Base-by-base conservation (phyloP, 2,113 vertebrate species). In the Paraplagusia blochii region DNA sequence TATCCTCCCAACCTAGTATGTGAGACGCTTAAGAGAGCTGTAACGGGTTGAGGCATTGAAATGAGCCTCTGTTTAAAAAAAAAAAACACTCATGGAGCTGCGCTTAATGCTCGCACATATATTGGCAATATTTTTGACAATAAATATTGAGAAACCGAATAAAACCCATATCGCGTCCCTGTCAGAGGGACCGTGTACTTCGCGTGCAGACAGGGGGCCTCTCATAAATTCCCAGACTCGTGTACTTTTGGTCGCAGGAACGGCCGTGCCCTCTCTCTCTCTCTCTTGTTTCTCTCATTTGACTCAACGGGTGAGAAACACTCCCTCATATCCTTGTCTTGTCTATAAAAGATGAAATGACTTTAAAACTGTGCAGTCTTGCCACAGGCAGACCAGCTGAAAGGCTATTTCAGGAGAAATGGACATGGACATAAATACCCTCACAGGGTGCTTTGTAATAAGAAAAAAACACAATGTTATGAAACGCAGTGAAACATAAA, bases 401-500 rank as follows among this genome's bases (percentile, higher is more conserved):
- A 79, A 82, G 86, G 82, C 84, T 85, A 85, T 84, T 86, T 83
- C 77, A 78, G 83, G 80, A 83, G 78, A 80, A 87, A 88, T 80
- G 74, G 83, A 84, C 81, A 83, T 64, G 68, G 79, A 82, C 85
- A 88, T 87, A 89, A 88, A 88, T 86, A 88, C 84, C 82, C 79
- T 85, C 57, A 62, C 70, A 59, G 76, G 82, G 76, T 77, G 75
- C 87, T 83, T 82, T 75, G 84, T 87, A 86, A 87, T 86, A 84
- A 88, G 75, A 78, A 63, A 76, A n/a, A 34, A 78, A 63, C 53
- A 83, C 81, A 79, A 82, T 84, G 81, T 86, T 88, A 87, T 85
- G 83, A 82, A 87, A 86, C 53, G 64, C 85, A 81, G 56, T 72
- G 79, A 80, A 85, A 84, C 85, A 91, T 92, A 95, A 92, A 94